Percentiles rank a stretch among this genome's conserved stretches.
phyloP scores from a whole-genome alignment of 2,797 vertebrate genomes.

The Liparis tanakae region DNA sequence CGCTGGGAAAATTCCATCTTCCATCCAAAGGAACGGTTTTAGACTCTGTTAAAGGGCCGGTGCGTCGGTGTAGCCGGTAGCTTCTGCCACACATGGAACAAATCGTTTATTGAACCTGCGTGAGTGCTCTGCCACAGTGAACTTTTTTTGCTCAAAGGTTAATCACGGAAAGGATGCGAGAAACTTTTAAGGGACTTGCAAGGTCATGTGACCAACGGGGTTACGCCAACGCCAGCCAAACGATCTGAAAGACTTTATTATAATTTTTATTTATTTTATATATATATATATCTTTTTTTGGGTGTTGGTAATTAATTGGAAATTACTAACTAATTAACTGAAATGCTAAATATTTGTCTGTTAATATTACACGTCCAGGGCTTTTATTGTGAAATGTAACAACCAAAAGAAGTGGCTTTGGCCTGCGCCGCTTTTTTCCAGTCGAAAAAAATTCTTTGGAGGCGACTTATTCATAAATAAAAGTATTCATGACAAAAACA shows the following conservation, averaged over 20 bases:
- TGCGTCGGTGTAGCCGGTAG: background rate
- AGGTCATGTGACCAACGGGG: background rate
- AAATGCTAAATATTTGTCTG: background rate
- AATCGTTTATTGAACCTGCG: constrained; percentile 9
- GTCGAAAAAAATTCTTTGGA: too few relatives aligned
- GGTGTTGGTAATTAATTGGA: background rate
- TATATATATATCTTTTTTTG: too few relatives aligned
- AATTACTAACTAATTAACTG: background rate
- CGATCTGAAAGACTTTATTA: background rate
- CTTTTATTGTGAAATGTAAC: background rate
- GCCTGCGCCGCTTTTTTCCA: background rate
- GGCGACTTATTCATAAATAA: too few relatives aligned
- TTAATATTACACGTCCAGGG: background rate
- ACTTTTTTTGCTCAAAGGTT: background rate
- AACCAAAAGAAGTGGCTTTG: background rate
- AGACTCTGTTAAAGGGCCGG: background rate
- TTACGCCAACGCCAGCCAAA: too few relatives aligned
- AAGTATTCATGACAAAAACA: too few relatives aligned
- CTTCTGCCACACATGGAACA: background rate
- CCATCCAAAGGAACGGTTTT: constrained; percentile 3
- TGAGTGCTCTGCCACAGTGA: background rate
- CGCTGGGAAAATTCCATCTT: background rate
- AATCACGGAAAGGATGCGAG: background rate
- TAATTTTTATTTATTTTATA: background rate
- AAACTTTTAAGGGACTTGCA: background rate